Conservation (phyloP, 2,888 invertebrate species). For the Neoitamus cyanurus region DNA sequence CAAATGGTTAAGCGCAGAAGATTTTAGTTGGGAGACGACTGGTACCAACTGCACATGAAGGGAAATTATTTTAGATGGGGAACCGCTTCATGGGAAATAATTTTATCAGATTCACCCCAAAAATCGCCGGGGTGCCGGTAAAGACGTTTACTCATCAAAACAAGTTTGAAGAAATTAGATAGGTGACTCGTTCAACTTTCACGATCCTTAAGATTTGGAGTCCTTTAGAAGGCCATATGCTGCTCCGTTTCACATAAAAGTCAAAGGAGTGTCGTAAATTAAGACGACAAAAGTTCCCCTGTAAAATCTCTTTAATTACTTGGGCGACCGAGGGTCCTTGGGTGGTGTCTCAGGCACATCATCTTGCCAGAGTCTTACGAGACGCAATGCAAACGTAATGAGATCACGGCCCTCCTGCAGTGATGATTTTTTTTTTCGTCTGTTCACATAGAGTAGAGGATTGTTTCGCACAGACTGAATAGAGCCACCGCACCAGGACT, state of each 20-base stretch:
- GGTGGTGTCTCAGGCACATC: background rate
- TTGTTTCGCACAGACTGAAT: slow-evolving; percentile 10
- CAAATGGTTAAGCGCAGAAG: too few species aligned
- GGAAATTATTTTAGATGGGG: too few species aligned
- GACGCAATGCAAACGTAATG: background rate
- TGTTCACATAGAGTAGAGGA: background rate
- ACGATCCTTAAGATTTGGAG: background rate
- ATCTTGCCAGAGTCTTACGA: background rate
- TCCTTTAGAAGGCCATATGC: background rate
- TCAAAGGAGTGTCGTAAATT: background rate
- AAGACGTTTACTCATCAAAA: too few species aligned
- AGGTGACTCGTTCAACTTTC: too few species aligned
- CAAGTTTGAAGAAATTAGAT: background rate
- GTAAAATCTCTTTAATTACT: slow-evolving; percentile 13
- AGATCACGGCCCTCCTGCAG: slow-evolving; percentile 11
- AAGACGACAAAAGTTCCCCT: background rate
- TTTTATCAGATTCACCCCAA: too few species aligned
- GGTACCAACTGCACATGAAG: too few species aligned
- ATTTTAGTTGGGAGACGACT: too few species aligned
- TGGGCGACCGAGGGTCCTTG: slow-evolving; percentile 18
- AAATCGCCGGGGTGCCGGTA: too few species aligned
- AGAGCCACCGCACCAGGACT: background rate
- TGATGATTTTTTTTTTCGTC: background rate
- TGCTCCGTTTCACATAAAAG: background rate
- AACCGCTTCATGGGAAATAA: too few species aligned